Evolutionary conservation across 2,888 invertebrate species (phyloP), one percentile per base, ranked within the genome.

Genomic region (Heliconius ethilla): DNA sequence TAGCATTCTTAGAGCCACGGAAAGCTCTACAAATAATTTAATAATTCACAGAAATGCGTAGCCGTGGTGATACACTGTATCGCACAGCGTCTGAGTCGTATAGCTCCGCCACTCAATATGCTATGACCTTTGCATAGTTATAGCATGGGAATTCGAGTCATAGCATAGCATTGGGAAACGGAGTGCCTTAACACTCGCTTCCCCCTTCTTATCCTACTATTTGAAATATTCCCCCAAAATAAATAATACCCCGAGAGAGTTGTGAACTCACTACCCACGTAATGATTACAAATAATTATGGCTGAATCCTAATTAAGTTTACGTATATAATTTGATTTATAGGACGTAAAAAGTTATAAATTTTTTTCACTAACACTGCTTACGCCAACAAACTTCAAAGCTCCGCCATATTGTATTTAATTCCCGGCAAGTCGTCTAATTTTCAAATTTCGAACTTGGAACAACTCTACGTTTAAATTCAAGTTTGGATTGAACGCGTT

Each of bases 401-500:
- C 78, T 75, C 81, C 82, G 82, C 83, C 83, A 83, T 83, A 83
- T 82, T 83, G 83, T 82, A 82, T 83, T 83, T 92, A 92, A 92
- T 92, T 92, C 91, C 84, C 89, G 87, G 86, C 90, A 90, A 92
- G 91, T 90, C 89, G 87, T 90, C 90, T 91, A 92, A 93, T 92
- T 93, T 92, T 90, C 91, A 88, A 93, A 92, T 92, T 92, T 89
- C 86, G 90, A 91, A 93, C 91, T 93, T 92, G 89, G 89, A 88
- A 88, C 89, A 87, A 82, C 88, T 90, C 90, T 85, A 88, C 88
- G 91, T 93, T 92, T 90, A 91, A 92, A 92, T 93, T 91, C 90
- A 91, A 93, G 92, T 94, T 93, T 90, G 91, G 90, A 92, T 92
- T 90, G 92, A 89, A 88, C 88, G 90, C 88, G 90, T 88, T 91